A percentile compares a stretch with the other conserved stretches of the same genome.
Conservation (phyloP, 2,113 vertebrate genomes). For the Vulpes vulpes region DNA sequence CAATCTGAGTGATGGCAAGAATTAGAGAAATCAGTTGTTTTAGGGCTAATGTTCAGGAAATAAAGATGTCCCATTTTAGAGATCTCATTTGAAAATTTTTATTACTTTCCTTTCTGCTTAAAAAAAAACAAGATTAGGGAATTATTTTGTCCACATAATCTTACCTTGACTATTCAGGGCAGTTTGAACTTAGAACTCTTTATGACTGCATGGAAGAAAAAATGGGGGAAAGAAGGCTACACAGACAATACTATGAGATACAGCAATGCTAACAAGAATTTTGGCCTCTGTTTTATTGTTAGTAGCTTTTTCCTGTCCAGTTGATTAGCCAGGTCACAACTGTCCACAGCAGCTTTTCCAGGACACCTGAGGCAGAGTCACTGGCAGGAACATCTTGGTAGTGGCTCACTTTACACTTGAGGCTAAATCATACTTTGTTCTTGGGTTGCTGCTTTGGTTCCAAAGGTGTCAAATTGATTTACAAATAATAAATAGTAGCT, state of each 20-base stretch:
- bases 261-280: slow-evolving; percentile 80
- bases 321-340: slow-evolving; percentile 83
- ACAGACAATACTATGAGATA: slow-evolving; percentile 49
- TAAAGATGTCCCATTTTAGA: slow-evolving; percentile 84
- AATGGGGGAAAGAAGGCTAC: slow-evolving; percentile 27
- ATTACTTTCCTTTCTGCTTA: slow-evolving; percentile 19
- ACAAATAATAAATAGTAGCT: slow-evolving; percentile 30
- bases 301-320: slow-evolving; percentile 78
- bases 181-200: slow-evolving; percentile 70
- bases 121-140: background rate
- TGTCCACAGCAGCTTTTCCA: slow-evolving; percentile 80
- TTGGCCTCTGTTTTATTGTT: slow-evolving; percentile 80
- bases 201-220: slow-evolving; percentile 33
- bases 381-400: background rate
- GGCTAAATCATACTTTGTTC: slow-evolving; percentile 1
- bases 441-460: slow-evolving; percentile 1
- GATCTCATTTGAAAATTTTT: slow-evolving; percentile 81
- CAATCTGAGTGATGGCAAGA: slow-evolving; percentile 90
- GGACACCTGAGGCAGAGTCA: background rate
- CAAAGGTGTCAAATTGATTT: slow-evolving; percentile 30
- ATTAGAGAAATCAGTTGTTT: slow-evolving; percentile 90
- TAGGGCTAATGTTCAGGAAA: slow-evolving; percentile 88
- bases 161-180: slow-evolving; percentile 57
- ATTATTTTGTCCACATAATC: slow-evolving; percentile 39
- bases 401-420: slow-evolving; percentile 49